Base-by-base conservation (phyloP, 2,113 vertebrate genomes). In the Syrmaticus mikado region DNA sequence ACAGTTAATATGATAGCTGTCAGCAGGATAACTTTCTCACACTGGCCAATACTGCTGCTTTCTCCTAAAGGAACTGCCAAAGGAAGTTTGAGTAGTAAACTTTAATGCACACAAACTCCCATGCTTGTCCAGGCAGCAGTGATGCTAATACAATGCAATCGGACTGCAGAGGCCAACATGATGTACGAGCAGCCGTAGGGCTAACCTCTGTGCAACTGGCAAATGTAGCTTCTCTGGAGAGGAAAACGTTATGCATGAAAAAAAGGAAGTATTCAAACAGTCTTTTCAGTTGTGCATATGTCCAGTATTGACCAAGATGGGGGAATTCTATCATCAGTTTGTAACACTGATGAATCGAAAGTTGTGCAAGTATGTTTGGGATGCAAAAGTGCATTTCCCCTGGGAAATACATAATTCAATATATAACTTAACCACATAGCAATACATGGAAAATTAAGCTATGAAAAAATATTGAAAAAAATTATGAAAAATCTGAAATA, bases 261-360 rank as follows among this genome's bases (percentile, higher is more conserved):
- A 32, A 58, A n/a, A n/a, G 65, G 27, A 57, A 80, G 13, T 0
- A 0, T 52, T 70, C 0, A 0, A 21, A 10, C 11, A 41, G 46
- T 12, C 40, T 78, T 55, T 60, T 81, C 68, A 67, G 72, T 14
- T 67, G 55, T 7, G 9, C 40, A 8, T 1, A 2, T 3, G 20
- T 13, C n/a, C 55, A 50, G 7, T 1, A 0, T 28, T 62, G 24
- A n/a, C 40, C 53, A 34, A 13, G 70, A 65, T 60, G 32, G 25
- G 34, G 19, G 67, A 43, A 18, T 19, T 15, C 25, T 18, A 14
- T 6, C 16, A 8, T 7, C 19, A 8, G 24, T 66, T 75, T 57
- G 1, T 45, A 18, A 52, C 19, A 10, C 11, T 45, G 50, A 48
- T 38, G 76, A 67, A 36, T 20, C 3, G n/a, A 70, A 50, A 14